Base-by-base conservation (phyloP, 2,113 vertebrate genomes). In the Stigmatopora nigra region DNA sequence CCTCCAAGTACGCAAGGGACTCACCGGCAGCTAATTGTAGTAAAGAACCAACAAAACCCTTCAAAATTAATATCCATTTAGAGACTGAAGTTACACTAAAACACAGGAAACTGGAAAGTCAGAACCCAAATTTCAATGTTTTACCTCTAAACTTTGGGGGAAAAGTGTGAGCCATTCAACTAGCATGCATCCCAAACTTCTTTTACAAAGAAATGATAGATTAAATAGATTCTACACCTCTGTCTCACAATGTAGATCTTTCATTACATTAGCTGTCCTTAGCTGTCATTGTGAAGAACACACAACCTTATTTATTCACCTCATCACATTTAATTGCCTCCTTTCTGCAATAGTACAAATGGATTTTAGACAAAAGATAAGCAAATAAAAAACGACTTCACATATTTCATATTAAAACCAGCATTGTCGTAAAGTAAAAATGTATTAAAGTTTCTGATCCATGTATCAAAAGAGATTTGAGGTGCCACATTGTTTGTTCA, bases 211-310 rank as follows among this genome's bases (percentile, higher is more conserved):
- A 41, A 8, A 41, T 10, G 6, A 41, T 10, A 41, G 38, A 7
- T 41, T 41, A 41, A 41, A 41, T 41, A 31, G 22, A 56, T 56
- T 56, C 31, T 15, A 56, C 25, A 35, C 53, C 22, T 35, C 22
- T 7, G 15, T 31, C 31, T 56, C 20, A 56, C 22, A 31, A 31
- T 56, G 13, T 22, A 56, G 53, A 22, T 31, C 13, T 14, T 22
- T 31, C 53, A 56, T 56, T 56, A 31, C 22, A 56, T 56, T 56
- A 35, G 53, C 53, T 56, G 53, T 56, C 53, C 53, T 56, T 56
- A 56, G 22, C 22, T 56, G 53, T 56, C 53, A 25, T 15, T 56
- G 53, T 56, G 53, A 14, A 7, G 2, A 56, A 56, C 9, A 31
- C 53, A 56, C 5, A 19, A 19, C 22, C 20, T 53, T 22, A 53